phyloP scores from a whole-genome alignment of 2,113 vertebrate species.

The Labrus mixtus region DNA sequence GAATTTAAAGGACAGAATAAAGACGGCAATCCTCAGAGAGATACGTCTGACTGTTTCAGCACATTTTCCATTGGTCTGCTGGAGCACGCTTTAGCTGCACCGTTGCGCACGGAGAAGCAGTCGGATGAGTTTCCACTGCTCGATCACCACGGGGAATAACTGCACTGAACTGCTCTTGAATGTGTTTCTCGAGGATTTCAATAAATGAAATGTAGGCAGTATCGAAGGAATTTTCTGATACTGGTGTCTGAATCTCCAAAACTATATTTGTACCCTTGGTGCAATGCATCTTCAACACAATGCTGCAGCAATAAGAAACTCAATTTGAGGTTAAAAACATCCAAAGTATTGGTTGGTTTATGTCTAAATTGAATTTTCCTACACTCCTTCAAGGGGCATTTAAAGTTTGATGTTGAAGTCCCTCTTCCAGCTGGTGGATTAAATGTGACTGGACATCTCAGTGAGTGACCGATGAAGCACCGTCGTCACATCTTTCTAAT shows the following conservation, averaged over 20 bases:
- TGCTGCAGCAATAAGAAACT: too few relatives aligned
- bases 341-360: too few relatives aligned
- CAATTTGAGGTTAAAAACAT: too few relatives aligned
- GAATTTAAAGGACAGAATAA: slow-evolving; percentile 1
- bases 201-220: too few relatives aligned
- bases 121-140: slow-evolving; percentile 35
- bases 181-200: too few relatives aligned
- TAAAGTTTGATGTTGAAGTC: not conserved
- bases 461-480: slow-evolving; percentile 23
- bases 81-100: not conserved
- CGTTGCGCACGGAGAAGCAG: slow-evolving; percentile 22
- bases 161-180: slow-evolving; percentile 9
- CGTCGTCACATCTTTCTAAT: not conserved
- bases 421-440: slow-evolving; percentile 28
- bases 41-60: not conserved
- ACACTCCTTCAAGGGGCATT: not conserved
- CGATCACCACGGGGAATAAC: slow-evolving; percentile 17
- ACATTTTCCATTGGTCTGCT: not conserved
- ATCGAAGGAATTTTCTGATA: too few relatives aligned
- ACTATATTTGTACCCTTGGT: too few relatives aligned
- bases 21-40: slow-evolving; percentile 7
- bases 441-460: not conserved
- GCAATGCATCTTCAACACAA: too few relatives aligned
- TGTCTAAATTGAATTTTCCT: too few relatives aligned
- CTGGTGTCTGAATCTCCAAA: too few relatives aligned